These are phyloP conservation scores for Epizoanthus rinbou DNA, from an alignment of 92 coral and sea anemone species.

Conservation along the genomic window DNA sequence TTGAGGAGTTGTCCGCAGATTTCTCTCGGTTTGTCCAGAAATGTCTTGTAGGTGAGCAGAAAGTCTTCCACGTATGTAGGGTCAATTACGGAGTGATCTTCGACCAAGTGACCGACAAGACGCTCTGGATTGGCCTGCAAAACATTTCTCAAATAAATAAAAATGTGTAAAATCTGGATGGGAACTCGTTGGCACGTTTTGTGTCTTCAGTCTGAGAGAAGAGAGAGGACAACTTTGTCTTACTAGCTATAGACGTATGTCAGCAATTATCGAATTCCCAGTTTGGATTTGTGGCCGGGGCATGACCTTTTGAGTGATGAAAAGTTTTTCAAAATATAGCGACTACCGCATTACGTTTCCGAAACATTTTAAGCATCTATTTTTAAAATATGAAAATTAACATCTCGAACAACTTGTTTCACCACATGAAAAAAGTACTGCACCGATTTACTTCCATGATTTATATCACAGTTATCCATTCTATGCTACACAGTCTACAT, in stretches of 20 bases:
- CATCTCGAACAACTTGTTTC: not conserved
- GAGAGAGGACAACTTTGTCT: not conserved
- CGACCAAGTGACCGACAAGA: conserved; percentile 86
- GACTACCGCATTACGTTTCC: not conserved
- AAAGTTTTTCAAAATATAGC: too few species aligned
- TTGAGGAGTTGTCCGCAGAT: conserved; percentile 87
- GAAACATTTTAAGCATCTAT: not conserved
- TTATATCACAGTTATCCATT: too few species aligned
- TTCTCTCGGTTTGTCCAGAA: conserved; percentile 79
- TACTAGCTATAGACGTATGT: not conserved
- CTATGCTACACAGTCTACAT: too few species aligned
- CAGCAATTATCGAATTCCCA: conserved; percentile 7
- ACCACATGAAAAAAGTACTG: too few species aligned
- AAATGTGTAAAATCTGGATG: too few species aligned
- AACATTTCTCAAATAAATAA: not conserved
- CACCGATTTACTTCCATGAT: too few species aligned
- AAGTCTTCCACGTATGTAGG: conserved; percentile 98
- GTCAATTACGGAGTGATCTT: conserved; percentile 95
- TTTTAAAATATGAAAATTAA: not conserved
- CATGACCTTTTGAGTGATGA: conserved; percentile 9
- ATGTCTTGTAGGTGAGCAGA: conserved; percentile 89
- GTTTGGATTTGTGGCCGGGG: conserved; percentile 6
- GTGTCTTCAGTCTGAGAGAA: not conserved
- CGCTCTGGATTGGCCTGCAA: conserved; percentile 86
- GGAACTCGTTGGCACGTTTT: not conserved